A percentile compares a stretch with the other conserved stretches of the same genome.
Conservation (phyloP, 2,113 vertebrate species). For the Melanotaenia duboulayi region DNA sequence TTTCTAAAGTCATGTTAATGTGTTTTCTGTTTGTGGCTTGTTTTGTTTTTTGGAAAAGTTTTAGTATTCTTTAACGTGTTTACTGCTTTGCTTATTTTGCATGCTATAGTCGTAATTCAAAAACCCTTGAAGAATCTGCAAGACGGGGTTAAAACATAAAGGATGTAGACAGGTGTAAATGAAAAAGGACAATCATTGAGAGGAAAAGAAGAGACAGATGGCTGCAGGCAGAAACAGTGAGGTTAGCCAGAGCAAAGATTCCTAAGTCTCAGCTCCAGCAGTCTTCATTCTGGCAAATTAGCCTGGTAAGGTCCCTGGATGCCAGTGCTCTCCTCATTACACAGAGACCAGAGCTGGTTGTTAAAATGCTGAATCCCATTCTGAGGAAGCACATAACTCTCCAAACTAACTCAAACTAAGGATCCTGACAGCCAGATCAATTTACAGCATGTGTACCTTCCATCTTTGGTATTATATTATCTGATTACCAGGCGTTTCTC, state of each 20-base stretch:
- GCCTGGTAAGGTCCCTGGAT: conserved; percentile 50
- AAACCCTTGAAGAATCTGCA: neutral
- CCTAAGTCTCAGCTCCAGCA: conserved; percentile 30
- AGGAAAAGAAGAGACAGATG: conserved; percentile 34
- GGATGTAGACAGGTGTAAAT: neutral
- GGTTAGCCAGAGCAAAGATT: conserved; percentile 32
- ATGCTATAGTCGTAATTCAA: neutral
- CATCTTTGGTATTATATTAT: neutral
- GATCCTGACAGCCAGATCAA: conserved; percentile 25
- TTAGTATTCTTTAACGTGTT: too few species aligned
- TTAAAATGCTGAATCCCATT: conserved; percentile 49
- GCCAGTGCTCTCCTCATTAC: conserved; percentile 65
- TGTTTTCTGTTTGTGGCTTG: too few species aligned
- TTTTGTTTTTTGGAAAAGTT: too few species aligned
- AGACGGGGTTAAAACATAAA: neutral
- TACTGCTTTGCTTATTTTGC: too few species aligned
- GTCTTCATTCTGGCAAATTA: conserved; percentile 63
- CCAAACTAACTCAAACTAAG: conserved; percentile 21
- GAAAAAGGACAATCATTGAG: conserved; percentile 6
- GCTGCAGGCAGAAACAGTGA: conserved; percentile 14
- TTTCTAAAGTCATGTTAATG: too few species aligned
- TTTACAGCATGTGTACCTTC: conserved; percentile 26
- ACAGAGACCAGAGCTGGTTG: conserved; percentile 45
- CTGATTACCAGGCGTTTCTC: neutral
- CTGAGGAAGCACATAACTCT: conserved; percentile 58